These are phyloP conservation scores for Pterocles gutturalis DNA, from an alignment of 2,113 vertebrate genomes.

Conservation along the genomic window DNA sequence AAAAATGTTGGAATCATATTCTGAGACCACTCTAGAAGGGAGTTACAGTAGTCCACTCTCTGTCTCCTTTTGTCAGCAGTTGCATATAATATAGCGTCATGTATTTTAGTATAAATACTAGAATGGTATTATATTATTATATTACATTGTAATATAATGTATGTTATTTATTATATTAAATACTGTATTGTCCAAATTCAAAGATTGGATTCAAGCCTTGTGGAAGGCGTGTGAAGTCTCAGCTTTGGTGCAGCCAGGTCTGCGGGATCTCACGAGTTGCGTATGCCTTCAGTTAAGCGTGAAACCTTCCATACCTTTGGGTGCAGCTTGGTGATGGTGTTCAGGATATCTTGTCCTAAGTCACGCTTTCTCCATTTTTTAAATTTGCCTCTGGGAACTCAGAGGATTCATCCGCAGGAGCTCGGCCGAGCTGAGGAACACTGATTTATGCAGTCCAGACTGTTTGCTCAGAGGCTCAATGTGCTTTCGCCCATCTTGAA, in stretches of 20 bases:
- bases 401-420: not conserved
- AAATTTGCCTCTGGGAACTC: not conserved
- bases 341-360: not conserved
- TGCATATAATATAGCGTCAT: not conserved
- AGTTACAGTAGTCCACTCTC: not conserved
- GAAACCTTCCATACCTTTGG: not conserved
- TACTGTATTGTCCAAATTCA: not conserved
- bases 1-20: not conserved
- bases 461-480: not conserved
- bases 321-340: not conserved
- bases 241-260: not conserved
- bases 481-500: not conserved
- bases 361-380: not conserved
- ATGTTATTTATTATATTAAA: not conserved
- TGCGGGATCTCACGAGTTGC: not conserved
- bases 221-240: not conserved
- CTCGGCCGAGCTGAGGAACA: not conserved
- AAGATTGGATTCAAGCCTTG: not conserved
- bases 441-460: not conserved
- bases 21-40: not conserved
- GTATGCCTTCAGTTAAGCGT: not conserved
- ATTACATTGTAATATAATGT: not conserved
- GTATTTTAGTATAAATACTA: not conserved
- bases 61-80: not conserved
- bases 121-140: not conserved